A percentile compares a stretch with the other conserved stretches of the same genome.
Conservation (phyloP, 2,888 invertebrate species). For the Melikaiella ostensackeni region DNA sequence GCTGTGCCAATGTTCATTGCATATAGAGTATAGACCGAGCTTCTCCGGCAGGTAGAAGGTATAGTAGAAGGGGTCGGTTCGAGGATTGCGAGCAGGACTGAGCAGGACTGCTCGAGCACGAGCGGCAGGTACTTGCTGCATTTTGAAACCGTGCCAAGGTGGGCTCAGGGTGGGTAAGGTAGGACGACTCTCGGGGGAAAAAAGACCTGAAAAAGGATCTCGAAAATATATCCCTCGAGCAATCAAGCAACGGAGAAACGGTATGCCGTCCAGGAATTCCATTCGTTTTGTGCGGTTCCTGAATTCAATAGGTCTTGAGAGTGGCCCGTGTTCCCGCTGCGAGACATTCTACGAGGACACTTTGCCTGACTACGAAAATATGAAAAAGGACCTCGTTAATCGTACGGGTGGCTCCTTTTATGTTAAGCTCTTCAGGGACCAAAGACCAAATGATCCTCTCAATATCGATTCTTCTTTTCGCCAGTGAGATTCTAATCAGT, state of each 20-base stretch:
- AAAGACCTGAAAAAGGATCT: conserved; percentile 40
- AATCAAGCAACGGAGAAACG: conserved; percentile 43
- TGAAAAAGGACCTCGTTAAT: conserved; percentile 59
- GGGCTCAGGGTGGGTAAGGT: conserved; percentile 33
- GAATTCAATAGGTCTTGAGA: conserved; percentile 55
- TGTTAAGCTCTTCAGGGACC: conserved; percentile 40
- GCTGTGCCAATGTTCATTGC: conserved; percentile 12
- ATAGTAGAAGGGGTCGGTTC: too few species aligned
- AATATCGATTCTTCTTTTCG: conserved; percentile 27
- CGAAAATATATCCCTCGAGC: conserved; percentile 40
- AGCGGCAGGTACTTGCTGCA: conserved; percentile 23
- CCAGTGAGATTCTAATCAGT: conserved; percentile 28
- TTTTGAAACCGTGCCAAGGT: conserved; percentile 39
- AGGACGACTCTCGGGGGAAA: conserved; percentile 14
- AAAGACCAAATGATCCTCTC: conserved; percentile 10
- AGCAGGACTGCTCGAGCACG: conserved; percentile 24
- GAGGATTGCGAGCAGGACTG: conserved; percentile 42
- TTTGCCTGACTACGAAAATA: conserved; percentile 57
- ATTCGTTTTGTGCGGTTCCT: conserved; percentile 57
- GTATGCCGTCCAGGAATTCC: conserved; percentile 58
- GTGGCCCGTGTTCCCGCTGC: conserved; percentile 62
- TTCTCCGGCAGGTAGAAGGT: conserved; percentile 5
- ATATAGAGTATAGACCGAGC: conserved; percentile 28
- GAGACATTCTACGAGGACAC: conserved; percentile 64
- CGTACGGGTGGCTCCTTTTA: conserved; percentile 53